Conservation (phyloP, 2,888 invertebrate species). For the Pachycephus smyrnensis region DNA sequence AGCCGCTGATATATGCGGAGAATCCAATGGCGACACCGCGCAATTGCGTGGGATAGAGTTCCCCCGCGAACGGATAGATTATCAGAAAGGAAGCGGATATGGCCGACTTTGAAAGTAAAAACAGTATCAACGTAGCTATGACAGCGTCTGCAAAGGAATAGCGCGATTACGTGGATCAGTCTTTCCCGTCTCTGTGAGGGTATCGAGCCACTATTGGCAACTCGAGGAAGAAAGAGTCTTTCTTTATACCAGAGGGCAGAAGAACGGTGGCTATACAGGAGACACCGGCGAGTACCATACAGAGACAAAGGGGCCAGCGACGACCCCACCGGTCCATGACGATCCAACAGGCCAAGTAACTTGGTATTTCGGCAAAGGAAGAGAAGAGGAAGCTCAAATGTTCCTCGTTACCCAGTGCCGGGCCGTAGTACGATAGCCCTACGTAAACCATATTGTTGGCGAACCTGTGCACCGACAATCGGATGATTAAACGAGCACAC, state of each 20-base stretch:
- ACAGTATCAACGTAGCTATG: conserved; percentile 79
- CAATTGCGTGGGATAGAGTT: conserved; percentile 90
- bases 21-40: conserved; percentile 91
- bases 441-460: conserved; percentile 94
- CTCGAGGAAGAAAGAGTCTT: too few relatives aligned
- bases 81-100: conserved; percentile 92
- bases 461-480: conserved; percentile 70
- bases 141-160: conserved; percentile 74
- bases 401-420: conserved; percentile 87
- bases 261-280: conserved; percentile 88
- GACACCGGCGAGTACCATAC: conserved; percentile 78
- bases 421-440: conserved; percentile 91
- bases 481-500: too few relatives aligned
- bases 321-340: conserved; percentile 90
- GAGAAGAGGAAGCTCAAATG: conserved; percentile 91
- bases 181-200: neutral
- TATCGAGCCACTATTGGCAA: too few relatives aligned
- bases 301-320: conserved; percentile 88
- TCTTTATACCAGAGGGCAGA: conserved; percentile 78
- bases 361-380: conserved; percentile 89
- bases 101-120: conserved; percentile 86
- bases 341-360: conserved; percentile 88
- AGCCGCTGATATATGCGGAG: conserved; percentile 90
- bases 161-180: neutral
- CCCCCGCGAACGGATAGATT: conserved; percentile 93